Evolutionary conservation across 2,888 invertebrate genomes (phyloP), one percentile per base, ranked within the genome.

Genomic region (Callosobruchus maculatus): DNA sequence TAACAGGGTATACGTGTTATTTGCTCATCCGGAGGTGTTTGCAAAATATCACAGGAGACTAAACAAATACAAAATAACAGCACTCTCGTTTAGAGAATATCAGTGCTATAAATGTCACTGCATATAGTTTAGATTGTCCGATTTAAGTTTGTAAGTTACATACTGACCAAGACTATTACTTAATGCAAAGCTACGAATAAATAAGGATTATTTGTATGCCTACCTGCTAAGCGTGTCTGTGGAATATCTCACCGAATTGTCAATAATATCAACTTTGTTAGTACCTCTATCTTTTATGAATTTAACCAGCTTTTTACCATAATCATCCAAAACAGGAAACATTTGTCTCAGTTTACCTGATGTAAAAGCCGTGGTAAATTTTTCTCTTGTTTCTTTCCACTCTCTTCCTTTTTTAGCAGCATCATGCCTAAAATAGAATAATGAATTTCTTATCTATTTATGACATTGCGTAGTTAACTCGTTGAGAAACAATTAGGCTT

Each of bases 281-380:
- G 49, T 18, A 18, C 13, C 49, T 49, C 18, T 49, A 7, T 5
- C 4, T 3, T 13, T 49, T 49, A 49, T 49, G 13, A 13, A 49
- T 18, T 49, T 49, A 18, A 49, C 49, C 18, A 68, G 13, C 22
- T 68, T 68, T 21, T 21, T 20, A 22, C 68, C 22, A 20, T 68
- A 68, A 68, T 3, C 1, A 21, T 68, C 13, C 4, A 68, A 2
- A 20, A 68, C 22, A 21, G 68, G 85, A 21, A 88, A 85, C 89
- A 90, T 89, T 70, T 82, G 83, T 80, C 88, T 90, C 74, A 91
- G 83, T 81, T 90, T 90, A n/a, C 89, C 89, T 0, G 88, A 86
- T 0, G 90, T 89, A 79, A 91, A 88, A 0, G 89, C 88, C 0
- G 90, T 90, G 0, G 89, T 88, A 67, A 90, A 83, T 76, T 89